Percentiles rank a stretch among this genome's conserved stretches.
Conservation (phyloP, 2,113 vertebrate genomes). For the Gasterosteus aculeatus region DNA sequence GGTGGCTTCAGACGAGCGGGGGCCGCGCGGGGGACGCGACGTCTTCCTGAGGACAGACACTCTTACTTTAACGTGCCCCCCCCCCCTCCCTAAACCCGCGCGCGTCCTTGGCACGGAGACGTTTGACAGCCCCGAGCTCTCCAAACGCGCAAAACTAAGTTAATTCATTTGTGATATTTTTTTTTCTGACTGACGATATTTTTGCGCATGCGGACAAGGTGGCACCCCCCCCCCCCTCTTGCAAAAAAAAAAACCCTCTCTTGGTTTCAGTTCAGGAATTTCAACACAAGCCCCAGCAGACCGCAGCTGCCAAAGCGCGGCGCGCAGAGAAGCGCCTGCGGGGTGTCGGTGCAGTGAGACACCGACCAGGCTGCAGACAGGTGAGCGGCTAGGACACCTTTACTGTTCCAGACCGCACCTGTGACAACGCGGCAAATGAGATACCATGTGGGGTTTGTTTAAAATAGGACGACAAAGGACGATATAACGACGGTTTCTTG, state of each 20-base stretch:
- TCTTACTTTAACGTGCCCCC: not conserved
- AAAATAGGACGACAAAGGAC: too few relatives aligned
- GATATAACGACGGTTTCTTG: conserved; percentile 6
- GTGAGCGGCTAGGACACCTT: too few relatives aligned
- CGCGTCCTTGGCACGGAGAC: not conserved
- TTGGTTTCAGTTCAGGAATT: conserved; percentile 77
- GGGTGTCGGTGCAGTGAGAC: conserved; percentile 51
- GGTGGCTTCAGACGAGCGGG: not conserved
- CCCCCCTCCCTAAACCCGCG: not conserved
- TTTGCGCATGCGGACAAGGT: conserved; percentile 27
- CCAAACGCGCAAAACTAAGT: not conserved
- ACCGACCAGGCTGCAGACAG: conserved; percentile 3
- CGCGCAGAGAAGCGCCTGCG: conserved; percentile 49
- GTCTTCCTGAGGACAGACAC: not conserved
- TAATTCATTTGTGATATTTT: conserved; percentile 13
- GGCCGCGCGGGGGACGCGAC: not conserved
- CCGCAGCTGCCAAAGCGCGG: conserved; percentile 71
- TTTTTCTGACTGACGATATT: not conserved
- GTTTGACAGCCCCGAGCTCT: not conserved
- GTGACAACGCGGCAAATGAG: too few relatives aligned
- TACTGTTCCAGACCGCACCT: too few relatives aligned
- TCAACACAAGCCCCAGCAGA: conserved; percentile 75
- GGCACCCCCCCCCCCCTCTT: not conserved
- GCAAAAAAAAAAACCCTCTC: conserved; percentile 20
- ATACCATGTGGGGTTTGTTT: too few relatives aligned